Evolutionary conservation across 2,888 invertebrate species (phyloP).

Genomic region (Eilema depressum): DNA sequence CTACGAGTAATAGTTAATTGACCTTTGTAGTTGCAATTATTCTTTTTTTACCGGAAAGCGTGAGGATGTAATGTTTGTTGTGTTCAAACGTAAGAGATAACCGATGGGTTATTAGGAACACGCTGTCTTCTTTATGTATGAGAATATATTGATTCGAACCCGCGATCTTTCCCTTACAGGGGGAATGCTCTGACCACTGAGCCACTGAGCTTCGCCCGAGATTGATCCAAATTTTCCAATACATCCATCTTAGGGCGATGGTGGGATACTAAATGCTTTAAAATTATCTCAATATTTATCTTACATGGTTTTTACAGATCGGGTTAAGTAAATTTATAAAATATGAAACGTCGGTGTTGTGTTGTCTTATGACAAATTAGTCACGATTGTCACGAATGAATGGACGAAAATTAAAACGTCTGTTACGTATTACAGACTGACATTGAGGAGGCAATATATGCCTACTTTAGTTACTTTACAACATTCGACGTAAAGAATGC

Average conservation of each 20-base stretch:
- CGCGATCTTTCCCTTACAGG: too few species aligned
- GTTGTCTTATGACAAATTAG: conserved; percentile 31
- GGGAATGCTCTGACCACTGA: too few species aligned
- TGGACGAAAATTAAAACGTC: conserved; percentile 25
- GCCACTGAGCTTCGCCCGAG: too few species aligned
- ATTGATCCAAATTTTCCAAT: too few species aligned
- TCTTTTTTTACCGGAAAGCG: not conserved
- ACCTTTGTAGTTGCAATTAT: not conserved
- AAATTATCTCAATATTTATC: too few species aligned
- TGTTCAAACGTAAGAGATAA: not conserved
- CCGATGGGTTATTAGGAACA: not conserved
- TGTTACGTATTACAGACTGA: conserved; percentile 7
- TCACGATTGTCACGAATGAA: too few species aligned
- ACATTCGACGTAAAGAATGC: not conserved
- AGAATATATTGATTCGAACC: too few species aligned
- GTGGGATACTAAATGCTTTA: too few species aligned
- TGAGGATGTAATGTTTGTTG: not conserved
- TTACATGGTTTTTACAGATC: not conserved
- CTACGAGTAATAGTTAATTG: too few species aligned
- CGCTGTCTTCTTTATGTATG: too few species aligned
- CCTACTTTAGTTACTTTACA: not conserved
- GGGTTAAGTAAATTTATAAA: conserved; percentile 7
- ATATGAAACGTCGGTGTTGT: conserved; percentile 26
- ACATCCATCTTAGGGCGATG: too few species aligned
- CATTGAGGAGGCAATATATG: conserved; percentile 1